Base-by-base conservation (phyloP, 2,797 vertebrate genomes). In the Uromys caudimaculatus region DNA sequence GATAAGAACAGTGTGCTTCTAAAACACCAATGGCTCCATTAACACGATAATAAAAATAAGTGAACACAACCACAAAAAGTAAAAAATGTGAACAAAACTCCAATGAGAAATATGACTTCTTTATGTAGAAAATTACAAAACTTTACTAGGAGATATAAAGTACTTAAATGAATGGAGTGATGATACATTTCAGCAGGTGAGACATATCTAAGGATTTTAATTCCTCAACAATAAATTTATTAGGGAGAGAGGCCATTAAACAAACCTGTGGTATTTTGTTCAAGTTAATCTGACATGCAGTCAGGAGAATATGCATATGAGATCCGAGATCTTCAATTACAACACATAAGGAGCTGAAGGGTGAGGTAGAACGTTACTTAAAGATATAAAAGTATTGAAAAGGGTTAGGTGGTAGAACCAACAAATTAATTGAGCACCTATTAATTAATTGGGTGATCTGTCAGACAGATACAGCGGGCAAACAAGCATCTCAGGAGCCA, bases 261-360 rank as follows among this genome's bases (percentile, higher is more conserved):
- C 69, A 92, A 77, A 89, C 76, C 52, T 78, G 4, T 81, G 44
- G 10, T 16, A 60, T 60, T 96, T 90, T 94, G 91, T 89, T 71
- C n/a, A 73, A 77, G 38, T 89, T 41, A 81, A 67, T 67, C 73
- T 78, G 77, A 77, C 32, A 1, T 82, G 58, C 47, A 78, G 12
- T 54, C 90, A 62, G 77, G 90, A 78, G 24, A 92, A 78, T 54
- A 67, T 50, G 21, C 29, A 19, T 35, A 71, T 17, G 83, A 89
- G 29, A 91, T 41, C 32, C 12, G 58, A 86, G 23, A 32, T 4
- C 73, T 93, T 95, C 47, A 78, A 47, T 21, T 84, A 92, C 78
- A 79, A 64, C 17, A 24, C 84, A 21, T 27, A 79, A 50, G 86
- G 88, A 69, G 7, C 24, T 16, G 17, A 84, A 13, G 3, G 52